A percentile compares a stretch with the other conserved stretches of the same genome.
phyloP scores from a whole-genome alignment of 2,888 invertebrate species.

The Spodoptera exigua region DNA sequence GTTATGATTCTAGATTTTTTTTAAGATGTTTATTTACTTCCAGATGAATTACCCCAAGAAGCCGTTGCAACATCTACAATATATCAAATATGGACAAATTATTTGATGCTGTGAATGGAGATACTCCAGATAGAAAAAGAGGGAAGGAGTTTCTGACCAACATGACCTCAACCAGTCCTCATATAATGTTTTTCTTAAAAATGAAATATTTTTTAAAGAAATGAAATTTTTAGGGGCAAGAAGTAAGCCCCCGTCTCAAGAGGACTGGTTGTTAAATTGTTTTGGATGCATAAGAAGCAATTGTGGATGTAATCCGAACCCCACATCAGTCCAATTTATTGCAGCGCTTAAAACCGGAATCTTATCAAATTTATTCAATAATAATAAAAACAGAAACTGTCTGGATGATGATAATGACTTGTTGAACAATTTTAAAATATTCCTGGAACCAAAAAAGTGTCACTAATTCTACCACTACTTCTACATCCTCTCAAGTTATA shows the following conservation, averaged over 20 bases:
- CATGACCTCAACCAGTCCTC: conserved; percentile 7
- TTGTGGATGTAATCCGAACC: conserved; percentile 5
- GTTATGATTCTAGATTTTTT: too few species aligned
- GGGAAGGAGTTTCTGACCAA: conserved; percentile 1
- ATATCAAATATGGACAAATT: conserved; percentile 1
- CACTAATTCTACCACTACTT: too few species aligned
- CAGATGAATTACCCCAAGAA: too few species aligned
- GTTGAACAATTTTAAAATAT: conserved; percentile 1
- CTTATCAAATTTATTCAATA: conserved; percentile 5
- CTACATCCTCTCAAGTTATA: too few species aligned
- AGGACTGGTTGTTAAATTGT: conserved; percentile 11
- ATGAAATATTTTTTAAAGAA: neutral
- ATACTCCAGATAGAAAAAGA: conserved; percentile 1
- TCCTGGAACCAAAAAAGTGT: too few species aligned
- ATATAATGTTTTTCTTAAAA: neutral
- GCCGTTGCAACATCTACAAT: neutral
- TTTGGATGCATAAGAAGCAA: conserved; percentile 10
- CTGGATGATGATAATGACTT: conserved; percentile 1
- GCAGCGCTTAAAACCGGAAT: conserved; percentile 1
- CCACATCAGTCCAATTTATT: conserved; percentile 7
- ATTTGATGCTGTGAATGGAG: conserved; percentile 2
- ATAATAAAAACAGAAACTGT: conserved; percentile 9
- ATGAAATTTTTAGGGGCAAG: neutral
- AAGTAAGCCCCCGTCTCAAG: conserved; percentile 2
- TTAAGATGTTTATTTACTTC: too few species aligned